Evolutionary conservation across 1,140 invertebrate species (phyloP).

Genomic region (Ruditapes philippinarum): DNA sequence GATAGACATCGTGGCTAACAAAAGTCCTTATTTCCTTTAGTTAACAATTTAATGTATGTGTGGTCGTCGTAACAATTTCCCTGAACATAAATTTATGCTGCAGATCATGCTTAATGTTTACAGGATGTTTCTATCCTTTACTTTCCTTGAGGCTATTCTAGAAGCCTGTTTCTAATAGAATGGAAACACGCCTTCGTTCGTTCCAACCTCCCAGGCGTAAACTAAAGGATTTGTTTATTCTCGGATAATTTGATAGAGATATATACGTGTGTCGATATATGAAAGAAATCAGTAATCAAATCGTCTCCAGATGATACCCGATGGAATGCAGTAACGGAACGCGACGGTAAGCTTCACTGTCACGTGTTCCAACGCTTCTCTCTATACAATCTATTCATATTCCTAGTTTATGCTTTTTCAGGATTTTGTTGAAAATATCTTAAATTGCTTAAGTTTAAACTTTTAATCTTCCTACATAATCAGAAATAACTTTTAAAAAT

Average conservation of each 20-base stretch:
- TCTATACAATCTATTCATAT: too few relatives aligned
- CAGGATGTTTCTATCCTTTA: conserved; percentile 22
- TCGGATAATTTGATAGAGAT: conserved; percentile 58
- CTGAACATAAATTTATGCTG: too few relatives aligned
- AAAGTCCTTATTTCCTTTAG: too few relatives aligned
- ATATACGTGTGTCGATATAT: conserved; percentile 48
- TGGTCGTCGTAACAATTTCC: too few relatives aligned
- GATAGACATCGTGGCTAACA: too few relatives aligned
- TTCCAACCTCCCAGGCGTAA: conserved; percentile 1
- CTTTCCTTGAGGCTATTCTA: conserved; percentile 9
- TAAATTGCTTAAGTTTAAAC: too few relatives aligned
- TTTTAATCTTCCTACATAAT: too few relatives aligned
- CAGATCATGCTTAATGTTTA: conserved; percentile 37
- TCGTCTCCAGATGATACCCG: conserved; percentile 26
- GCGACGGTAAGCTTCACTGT: background rate
- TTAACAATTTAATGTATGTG: too few relatives aligned
- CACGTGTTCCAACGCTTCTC: too few relatives aligned
- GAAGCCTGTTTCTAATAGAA: conserved; percentile 52
- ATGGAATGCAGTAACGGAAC: background rate
- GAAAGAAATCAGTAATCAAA: conserved; percentile 33
- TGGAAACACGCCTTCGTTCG: conserved; percentile 27
- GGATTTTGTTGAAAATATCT: too few relatives aligned
- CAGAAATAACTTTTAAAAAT: too few relatives aligned
- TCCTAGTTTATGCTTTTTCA: too few relatives aligned
- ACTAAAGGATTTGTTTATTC: conserved; percentile 49